Evolutionary conservation across 2,797 vertebrate species (phyloP).

Genomic region (Danio aesculapii): DNA sequence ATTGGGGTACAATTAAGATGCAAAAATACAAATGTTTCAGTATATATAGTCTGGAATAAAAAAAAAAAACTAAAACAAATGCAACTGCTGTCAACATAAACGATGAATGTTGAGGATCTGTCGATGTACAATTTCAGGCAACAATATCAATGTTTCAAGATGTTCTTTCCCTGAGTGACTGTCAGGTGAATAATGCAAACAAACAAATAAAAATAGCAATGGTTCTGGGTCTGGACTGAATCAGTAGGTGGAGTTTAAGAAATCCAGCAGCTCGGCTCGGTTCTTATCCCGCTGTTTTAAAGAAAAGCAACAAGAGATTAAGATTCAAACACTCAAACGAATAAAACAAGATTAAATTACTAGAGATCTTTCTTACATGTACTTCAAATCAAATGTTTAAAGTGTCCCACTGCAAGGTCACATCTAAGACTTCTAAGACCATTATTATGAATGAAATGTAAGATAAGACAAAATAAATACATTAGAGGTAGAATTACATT

Average conservation of each 20-base stretch:
- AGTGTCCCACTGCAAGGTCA: too few relatives aligned
- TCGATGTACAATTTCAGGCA: conserved; percentile 25
- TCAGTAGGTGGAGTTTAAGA: conserved; percentile 90
- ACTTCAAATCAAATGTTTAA: too few relatives aligned
- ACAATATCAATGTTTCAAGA: conserved; percentile 38
- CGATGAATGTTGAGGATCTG: neutral
- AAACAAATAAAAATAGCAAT: conserved; percentile 31
- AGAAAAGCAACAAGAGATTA: neutral
- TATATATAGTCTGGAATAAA: neutral
- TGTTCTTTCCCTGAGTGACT: conserved; percentile 61
- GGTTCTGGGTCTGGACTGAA: neutral
- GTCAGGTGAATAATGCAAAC: conserved; percentile 22
- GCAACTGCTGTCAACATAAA: neutral
- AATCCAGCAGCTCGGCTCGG: conserved; percentile 88
- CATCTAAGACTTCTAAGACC: too few relatives aligned
- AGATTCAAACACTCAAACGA: neutral
- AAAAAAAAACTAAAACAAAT: too few relatives aligned
- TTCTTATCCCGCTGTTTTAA: conserved; percentile 85
- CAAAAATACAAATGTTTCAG: neutral
- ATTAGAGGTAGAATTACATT: too few relatives aligned
- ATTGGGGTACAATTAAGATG: neutral
- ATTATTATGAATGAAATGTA: too few relatives aligned
- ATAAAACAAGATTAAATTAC: too few relatives aligned
- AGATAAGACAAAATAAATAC: too few relatives aligned
- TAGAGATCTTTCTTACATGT: too few relatives aligned